Evolutionary conservation across 2,113 vertebrate species (phyloP).

Genomic region (Nycticryphes semicollaris): DNA sequence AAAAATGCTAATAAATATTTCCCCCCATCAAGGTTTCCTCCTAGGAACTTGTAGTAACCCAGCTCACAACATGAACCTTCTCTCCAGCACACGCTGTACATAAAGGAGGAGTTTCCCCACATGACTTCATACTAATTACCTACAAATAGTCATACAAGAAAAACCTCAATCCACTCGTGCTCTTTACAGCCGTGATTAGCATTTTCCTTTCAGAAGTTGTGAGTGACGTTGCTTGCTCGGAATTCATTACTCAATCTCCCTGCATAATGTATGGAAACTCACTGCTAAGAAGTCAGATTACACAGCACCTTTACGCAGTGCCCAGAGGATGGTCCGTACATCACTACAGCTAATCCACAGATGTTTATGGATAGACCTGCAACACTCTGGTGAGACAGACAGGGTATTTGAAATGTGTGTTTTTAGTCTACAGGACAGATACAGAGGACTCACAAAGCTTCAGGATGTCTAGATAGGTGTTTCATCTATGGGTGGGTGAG

Average conservation of each 20-base stretch:
- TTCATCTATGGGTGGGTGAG: background rate
- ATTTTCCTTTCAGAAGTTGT: background rate
- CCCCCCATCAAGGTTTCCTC: background rate
- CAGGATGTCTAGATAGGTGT: background rate
- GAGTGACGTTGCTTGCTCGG: background rate
- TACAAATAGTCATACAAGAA: constrained; percentile 43
- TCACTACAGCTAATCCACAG: background rate
- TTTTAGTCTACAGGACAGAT: background rate
- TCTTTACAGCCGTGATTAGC: constrained; percentile 24
- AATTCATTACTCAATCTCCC: constrained; percentile 42
- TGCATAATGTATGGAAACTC: background rate
- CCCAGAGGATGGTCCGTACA: background rate
- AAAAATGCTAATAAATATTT: constrained; percentile 45
- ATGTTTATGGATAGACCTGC: background rate
- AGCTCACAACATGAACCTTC: background rate
- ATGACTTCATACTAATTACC: constrained; percentile 53
- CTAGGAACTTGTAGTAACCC: constrained; percentile 21
- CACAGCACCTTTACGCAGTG: background rate
- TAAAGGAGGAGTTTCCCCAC: constrained; percentile 32
- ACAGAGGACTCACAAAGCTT: background rate
- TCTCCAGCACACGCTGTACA: background rate
- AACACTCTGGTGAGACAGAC: background rate
- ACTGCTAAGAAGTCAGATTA: background rate
- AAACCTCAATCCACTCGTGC: constrained; percentile 42
- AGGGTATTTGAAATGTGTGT: background rate